Evolutionary conservation across 2,888 invertebrate species (phyloP), one percentile per base, ranked within the genome.

Genomic region (Temnothorax ravouxi): DNA sequence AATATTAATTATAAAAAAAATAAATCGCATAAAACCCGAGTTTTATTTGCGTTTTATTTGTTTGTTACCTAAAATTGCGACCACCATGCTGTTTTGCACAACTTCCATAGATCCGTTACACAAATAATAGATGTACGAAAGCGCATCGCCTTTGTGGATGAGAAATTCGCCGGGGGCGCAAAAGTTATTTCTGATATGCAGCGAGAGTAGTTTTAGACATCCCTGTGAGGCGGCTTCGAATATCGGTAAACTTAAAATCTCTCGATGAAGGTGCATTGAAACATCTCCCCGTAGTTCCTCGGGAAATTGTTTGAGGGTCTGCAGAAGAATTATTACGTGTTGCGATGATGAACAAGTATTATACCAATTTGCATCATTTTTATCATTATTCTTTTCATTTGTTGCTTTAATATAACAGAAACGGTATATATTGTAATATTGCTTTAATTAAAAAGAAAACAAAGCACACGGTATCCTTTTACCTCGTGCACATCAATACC

Each of bases 41-140:
- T 29, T 29, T 29, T 54, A 72, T 29, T 74, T 74, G 2, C 1
- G 1, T 25, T 29, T 29, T 29, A 29, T 29, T 29, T 29, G 29
- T 29, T 77, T 8, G 8, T 50, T 95, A 99, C 99, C 99, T 89
- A 99, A 96, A 92, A 99, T 99, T 84, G 99, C 99, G 29, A 99
- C 99, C 76, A 99, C 99, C 98, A 99, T 99, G 88, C 97, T 98
- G 93, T 98, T 97, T 95, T 99, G 99, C 92, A 99, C 97, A 64
- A 99, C 99, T 95, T 99, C 99, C 99, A 99, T 99, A 44, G 99
- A 99, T 8, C 99, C 99, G 94, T 99, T 99, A 95, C 98, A 99
- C 89, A 99, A 97, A 95, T 99, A 99, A 95, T 99, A 99, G 92
- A 99, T 98, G 94, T 98, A 98, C 86, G 98, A 97, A 44, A 99